Conservation (phyloP, 2,113 vertebrate genomes). For the Panthera uncia region DNA sequence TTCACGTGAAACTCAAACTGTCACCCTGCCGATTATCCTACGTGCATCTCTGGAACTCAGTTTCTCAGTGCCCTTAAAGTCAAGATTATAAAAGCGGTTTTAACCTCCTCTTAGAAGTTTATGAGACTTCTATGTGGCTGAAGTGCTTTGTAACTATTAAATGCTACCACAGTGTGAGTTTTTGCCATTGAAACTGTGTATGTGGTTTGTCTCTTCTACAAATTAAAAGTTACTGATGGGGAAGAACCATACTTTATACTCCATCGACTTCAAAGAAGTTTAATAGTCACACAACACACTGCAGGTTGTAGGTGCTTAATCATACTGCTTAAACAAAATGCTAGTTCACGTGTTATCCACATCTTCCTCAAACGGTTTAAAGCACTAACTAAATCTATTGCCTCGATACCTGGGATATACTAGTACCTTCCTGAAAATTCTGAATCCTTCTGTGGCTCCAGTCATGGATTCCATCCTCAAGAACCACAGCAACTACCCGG, state of each 20-base stretch:
- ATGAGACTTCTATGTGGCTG: not conserved
- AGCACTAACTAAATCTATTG: not conserved
- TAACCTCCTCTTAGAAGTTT: not conserved
- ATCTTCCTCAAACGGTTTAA: not conserved
- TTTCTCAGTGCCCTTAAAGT: not conserved
- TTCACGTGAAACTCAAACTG: rapidly evolving
- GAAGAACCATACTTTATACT: not conserved
- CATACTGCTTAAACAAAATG: not conserved
- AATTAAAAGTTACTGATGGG: not conserved
- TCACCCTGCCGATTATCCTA: rapidly evolving
- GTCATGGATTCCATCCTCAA: too few species aligned
- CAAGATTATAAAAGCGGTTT: not conserved
- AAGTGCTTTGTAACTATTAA: not conserved
- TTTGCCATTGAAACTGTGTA: not conserved
- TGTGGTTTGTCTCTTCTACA: not conserved
- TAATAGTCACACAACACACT: not conserved
- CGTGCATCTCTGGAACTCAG: not conserved
- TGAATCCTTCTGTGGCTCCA: not conserved
- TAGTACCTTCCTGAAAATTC: not conserved
- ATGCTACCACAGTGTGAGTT: not conserved
- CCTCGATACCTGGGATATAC: not conserved
- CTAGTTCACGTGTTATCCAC: too few species aligned
- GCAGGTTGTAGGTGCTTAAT: not conserved
- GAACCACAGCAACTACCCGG: not conserved
- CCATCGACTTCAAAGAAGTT: not conserved